Evolutionary conservation across 1,140 invertebrate genomes (phyloP), one percentile per base, ranked within the genome.

Genomic region (Dufourea novaeangliae): DNA sequence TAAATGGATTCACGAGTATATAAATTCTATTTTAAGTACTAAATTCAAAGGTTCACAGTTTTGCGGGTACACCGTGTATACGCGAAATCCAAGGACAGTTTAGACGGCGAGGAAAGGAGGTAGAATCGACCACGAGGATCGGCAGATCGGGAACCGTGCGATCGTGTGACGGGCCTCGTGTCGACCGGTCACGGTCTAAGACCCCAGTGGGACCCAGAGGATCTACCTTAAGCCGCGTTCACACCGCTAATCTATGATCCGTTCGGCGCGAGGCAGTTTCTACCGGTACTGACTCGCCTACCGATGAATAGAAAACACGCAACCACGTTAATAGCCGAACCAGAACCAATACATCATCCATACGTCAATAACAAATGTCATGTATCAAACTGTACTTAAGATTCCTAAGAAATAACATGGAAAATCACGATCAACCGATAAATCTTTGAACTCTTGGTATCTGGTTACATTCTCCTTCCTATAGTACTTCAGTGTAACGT

Each of bases 141-240:
- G 74, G 56, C 74, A 71, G 76, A 84, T 84, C 80, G 69, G 66
- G 44, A 71, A 83, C 66, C 80, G 64, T 83, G 81, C 80, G 80
- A 83, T 83, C 80, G 80, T 83, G 68, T 83, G 80, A 83, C 74
- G 63, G 61, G 50, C 62, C 52, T 61, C 81, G 80, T 62, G 56
- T 66, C 75, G 67, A 67, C 81, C 46, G 81, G 75, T 83, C 82
- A 79, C 76, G 76, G 69, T 83, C 76, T 66, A 32, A 83, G 70
- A 62, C 59, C 64, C 76, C 44, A 50, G 50, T 59, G 56, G 34
- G 61, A 78, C 61, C 39, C 70, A 64, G 46, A 62, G 62, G 72
- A 67, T 67, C 61, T 67, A 72, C 52, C 44, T 83, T 78, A 78
- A 8, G 68, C 68, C 52, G 54, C 64, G 44, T 82, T 66, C 75